Percentiles rank a stretch among this genome's conserved stretches.
phyloP scores from a whole-genome alignment of 2,888 invertebrate species.

The Eupithecia dodoneata region DNA sequence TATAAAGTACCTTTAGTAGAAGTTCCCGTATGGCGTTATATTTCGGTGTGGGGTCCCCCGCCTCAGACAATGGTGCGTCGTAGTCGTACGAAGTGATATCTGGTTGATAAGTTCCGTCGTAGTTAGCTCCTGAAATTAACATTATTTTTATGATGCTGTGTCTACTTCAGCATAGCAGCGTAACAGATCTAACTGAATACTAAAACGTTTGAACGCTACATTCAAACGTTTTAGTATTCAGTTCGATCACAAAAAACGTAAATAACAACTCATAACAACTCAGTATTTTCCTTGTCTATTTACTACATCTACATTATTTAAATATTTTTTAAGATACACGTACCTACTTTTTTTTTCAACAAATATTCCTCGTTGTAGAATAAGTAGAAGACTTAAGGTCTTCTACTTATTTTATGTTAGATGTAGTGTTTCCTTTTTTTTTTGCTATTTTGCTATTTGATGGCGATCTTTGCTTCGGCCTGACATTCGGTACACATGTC shows the following conservation, averaged over 20 bases:
- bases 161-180: not conserved
- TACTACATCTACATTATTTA: not conserved
- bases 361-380: not conserved
- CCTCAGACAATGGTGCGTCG: constrained; percentile 94
- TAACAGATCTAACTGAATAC: no score
- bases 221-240: not conserved
- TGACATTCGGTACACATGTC: no score
- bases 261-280: not conserved
- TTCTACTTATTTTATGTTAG: no score
- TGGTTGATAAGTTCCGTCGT: constrained; percentile 80
- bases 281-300: not conserved
- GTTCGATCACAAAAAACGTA: not conserved
- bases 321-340: not conserved
- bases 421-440: not conserved
- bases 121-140: constrained; percentile 72
- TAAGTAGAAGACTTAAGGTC: no score
- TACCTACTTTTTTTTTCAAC: not conserved
- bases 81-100: constrained; percentile 96
- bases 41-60: constrained; percentile 94
- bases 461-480: no score
- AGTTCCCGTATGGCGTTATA: constrained; percentile 88
- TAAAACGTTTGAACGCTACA: no score
- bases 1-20: constrained; percentile 77
- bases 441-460: no score
- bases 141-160: not conserved